Evolutionary conservation across 2,888 invertebrate genomes (phyloP).

Genomic region (Aporophyla nigra): DNA sequence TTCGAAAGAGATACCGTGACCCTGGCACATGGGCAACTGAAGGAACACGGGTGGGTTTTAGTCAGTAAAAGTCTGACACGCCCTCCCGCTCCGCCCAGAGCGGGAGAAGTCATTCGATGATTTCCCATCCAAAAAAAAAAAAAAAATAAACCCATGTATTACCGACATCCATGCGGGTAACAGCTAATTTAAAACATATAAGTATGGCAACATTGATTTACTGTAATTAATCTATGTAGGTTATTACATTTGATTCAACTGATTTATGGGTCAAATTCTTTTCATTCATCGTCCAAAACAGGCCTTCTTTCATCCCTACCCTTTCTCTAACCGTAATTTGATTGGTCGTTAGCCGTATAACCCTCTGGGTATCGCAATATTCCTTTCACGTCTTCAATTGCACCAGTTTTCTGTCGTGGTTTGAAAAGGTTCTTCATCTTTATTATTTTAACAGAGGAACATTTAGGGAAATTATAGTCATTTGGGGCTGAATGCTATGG

Average conservation of each 20-base stretch:
- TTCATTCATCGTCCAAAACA: not conserved
- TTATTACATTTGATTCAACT: not conserved
- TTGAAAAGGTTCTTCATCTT: conserved; percentile 17
- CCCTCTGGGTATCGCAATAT: conserved; percentile 21
- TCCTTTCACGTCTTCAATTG: conserved; percentile 26
- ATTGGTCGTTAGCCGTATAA: conserved; percentile 57
- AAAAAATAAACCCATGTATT: too few species aligned
- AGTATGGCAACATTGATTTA: not conserved
- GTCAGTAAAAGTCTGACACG: too few species aligned
- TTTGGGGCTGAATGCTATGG: conserved; percentile 25
- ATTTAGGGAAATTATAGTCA: conserved; percentile 22
- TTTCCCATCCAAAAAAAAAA: too few species aligned
- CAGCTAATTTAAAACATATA: not conserved
- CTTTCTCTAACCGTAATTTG: conserved; percentile 44
- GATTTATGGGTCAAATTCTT: conserved; percentile 8
- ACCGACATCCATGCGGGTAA: too few species aligned
- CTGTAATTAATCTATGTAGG: not conserved
- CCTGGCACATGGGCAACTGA: too few species aligned
- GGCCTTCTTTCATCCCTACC: conserved; percentile 10
- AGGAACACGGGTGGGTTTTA: too few species aligned
- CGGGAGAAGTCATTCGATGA: too few species aligned
- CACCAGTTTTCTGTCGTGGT: not conserved
- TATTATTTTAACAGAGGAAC: conserved; percentile 27
- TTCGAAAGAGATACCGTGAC: too few species aligned
- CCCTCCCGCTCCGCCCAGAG: too few species aligned